A percentile compares a stretch with the other conserved stretches of the same genome.
These are phyloP conservation scores for Machimus atricapillus DNA, from an alignment of 2,888 invertebrate genomes.

Conservation along the genomic window DNA sequence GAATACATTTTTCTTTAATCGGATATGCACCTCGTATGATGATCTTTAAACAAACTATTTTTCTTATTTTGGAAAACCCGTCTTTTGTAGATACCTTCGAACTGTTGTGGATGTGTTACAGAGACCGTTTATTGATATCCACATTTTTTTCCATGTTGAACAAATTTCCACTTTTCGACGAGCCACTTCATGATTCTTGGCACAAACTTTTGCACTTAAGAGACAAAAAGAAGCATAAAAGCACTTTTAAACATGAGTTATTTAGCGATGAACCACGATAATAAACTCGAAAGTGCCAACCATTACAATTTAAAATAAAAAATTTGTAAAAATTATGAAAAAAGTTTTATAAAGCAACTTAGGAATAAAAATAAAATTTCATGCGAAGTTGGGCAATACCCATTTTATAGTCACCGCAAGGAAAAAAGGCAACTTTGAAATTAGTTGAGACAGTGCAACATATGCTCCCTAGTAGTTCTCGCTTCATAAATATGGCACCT, in stretches of 20 bases:
- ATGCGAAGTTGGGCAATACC: constrained; percentile 15
- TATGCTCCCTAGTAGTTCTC: constrained; percentile 12
- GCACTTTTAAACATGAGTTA: neutral
- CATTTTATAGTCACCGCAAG: constrained; percentile 7
- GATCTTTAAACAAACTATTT: too few species aligned
- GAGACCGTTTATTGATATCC: neutral
- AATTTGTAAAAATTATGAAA: neutral
- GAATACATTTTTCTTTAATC: too few species aligned
- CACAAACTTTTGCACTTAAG: neutral
- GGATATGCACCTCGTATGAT: too few species aligned
- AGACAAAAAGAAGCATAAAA: neutral
- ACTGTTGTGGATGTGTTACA: too few species aligned
- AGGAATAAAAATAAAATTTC: constrained; percentile 18
- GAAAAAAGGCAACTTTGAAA: neutral
- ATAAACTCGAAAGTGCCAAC: neutral
- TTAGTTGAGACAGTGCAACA: constrained; percentile 11
- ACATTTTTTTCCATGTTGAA: neutral
- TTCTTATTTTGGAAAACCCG: too few species aligned
- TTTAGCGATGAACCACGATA: neutral
- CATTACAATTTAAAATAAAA: neutral
- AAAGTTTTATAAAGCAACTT: constrained; percentile 12
- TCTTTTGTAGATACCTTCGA: too few species aligned
- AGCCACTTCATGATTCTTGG: neutral
- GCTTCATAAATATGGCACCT: constrained; percentile 23
- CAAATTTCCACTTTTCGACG: neutral